These are phyloP conservation scores for Vesta saturnalis DNA, from an alignment of 2,888 invertebrate genomes.

Conservation along the genomic window DNA sequence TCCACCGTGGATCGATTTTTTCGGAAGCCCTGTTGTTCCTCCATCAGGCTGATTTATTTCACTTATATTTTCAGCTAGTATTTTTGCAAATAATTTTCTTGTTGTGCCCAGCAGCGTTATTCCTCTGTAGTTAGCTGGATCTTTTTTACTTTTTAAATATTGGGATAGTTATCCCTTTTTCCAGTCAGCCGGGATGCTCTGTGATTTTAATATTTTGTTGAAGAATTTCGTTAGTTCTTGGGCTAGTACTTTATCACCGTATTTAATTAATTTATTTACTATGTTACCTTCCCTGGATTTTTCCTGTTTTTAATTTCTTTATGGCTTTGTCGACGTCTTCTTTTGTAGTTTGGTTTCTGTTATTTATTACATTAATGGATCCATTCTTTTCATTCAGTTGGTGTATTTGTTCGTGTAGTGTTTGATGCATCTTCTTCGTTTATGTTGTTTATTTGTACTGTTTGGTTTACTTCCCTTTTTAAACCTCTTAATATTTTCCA, in stretches of 20 bases:
- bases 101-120: not conserved
- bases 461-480: too few relatives aligned
- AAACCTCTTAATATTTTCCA: not conserved
- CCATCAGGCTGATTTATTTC: too few relatives aligned
- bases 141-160: not conserved
- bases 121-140: not conserved
- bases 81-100: too few relatives aligned
- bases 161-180: not conserved
- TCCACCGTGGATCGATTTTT: not conserved
- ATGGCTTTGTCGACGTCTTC: not conserved
- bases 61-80: too few relatives aligned
- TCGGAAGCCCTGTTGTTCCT: too few relatives aligned
- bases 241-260: slow-evolving; percentile 6
- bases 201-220: not conserved
- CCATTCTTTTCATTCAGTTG: not conserved
- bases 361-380: not conserved
- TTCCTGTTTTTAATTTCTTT: slow-evolving; percentile 8
- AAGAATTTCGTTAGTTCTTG: not conserved
- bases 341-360: too few relatives aligned
- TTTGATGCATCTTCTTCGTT: slow-evolving; percentile 4
- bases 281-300: slow-evolving; percentile 7
- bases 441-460: slow-evolving; percentile 10
- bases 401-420: not conserved
- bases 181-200: not conserved
- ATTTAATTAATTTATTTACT: not conserved